Evolutionary conservation across 2,888 invertebrate species (phyloP), one percentile per base, ranked within the genome.

Genomic region (Trichopria drosophilae): DNA sequence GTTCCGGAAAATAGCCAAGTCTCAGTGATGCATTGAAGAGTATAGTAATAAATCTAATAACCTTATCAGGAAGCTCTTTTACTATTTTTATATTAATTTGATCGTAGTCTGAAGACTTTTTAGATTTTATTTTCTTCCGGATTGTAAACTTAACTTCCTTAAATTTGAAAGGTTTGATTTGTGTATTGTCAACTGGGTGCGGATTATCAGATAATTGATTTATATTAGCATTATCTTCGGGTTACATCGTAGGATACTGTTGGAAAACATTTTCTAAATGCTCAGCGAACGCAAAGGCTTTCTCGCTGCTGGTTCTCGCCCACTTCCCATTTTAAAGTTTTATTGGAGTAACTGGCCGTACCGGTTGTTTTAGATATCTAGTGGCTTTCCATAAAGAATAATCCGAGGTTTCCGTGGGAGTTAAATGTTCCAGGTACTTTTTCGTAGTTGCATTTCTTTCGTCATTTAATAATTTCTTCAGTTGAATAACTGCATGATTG

Each of bases 351-450:
- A 22, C 13, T 4, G n/a, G 6, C n/a, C 22, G 6, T 36, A 19
- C 4, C 10, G 36, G 36, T 19, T 23, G 3, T 19, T 36, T 36
- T n/a, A 18, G 12, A 6, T 19, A 22, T 5, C 20, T 3, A 4
- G 18, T 36, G 6, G 36, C 36, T 19, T 36, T 36, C 36, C 36
- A 36, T 12, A 36, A 15, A 23, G 36, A n/a, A n/a, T n/a, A n/a
- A n/a, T n/a, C n/a, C n/a, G n/a, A n/a, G n/a, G n/a, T n/a, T n/a
- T n/a, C n/a, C 20, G 36, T 36, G 3, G 18, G 3, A 6, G 36
- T n/a, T 3, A 36, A 13, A 19, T 36, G 20, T 4, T 4, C 5
- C 20, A 19, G 10, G 20, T 36, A 19, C n/a, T 19, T 12, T 19
- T 36, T 23, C 4, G 22, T 9, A n/a, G 3, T 36, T 3, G 20